These are phyloP conservation scores for Agrotis ipsilon DNA, from an alignment of 2,888 invertebrate genomes.

Conservation along the genomic window DNA sequence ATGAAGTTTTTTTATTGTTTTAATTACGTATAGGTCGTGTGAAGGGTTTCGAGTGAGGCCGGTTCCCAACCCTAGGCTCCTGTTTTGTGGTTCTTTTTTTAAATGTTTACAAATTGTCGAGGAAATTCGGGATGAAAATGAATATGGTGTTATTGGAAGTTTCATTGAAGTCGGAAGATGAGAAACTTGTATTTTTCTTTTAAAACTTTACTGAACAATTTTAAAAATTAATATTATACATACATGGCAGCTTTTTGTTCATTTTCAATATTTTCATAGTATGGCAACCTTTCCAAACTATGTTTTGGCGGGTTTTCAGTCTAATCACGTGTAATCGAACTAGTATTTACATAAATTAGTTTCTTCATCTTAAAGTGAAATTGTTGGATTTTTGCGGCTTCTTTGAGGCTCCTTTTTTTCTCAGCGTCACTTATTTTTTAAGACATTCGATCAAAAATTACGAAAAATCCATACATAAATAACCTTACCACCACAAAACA, in stretches of 20 bases:
- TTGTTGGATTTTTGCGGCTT: too few species aligned
- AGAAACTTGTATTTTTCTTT: not conserved
- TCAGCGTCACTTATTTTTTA: not conserved
- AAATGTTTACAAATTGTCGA: not conserved
- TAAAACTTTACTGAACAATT: not conserved
- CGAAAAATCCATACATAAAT: not conserved
- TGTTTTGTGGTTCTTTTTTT: constrained; percentile 47
- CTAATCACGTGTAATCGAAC: too few species aligned
- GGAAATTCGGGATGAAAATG: constrained; percentile 16
- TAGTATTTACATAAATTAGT: too few species aligned
- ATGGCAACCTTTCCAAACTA: too few species aligned
- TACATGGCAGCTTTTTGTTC: too few species aligned
- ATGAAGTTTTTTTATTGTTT: constrained; percentile 85
- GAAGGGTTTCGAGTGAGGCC: constrained; percentile 73
- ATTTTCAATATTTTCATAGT: too few species aligned
- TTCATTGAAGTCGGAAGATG: not conserved
- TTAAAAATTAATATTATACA: too few species aligned
- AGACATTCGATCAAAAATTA: not conserved
- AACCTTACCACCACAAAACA: constrained; percentile 12
- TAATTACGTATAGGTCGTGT: constrained; percentile 87
- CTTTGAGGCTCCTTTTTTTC: too few species aligned
- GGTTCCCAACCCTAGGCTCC: constrained; percentile 63
- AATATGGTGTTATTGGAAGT: not conserved
- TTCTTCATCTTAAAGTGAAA: too few species aligned
- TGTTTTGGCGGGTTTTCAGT: too few species aligned